Percentiles rank a stretch among this genome's conserved stretches.
These are phyloP conservation scores for Myiopsitta monachus DNA, from an alignment of 2,113 vertebrate genomes.

Conservation along the genomic window DNA sequence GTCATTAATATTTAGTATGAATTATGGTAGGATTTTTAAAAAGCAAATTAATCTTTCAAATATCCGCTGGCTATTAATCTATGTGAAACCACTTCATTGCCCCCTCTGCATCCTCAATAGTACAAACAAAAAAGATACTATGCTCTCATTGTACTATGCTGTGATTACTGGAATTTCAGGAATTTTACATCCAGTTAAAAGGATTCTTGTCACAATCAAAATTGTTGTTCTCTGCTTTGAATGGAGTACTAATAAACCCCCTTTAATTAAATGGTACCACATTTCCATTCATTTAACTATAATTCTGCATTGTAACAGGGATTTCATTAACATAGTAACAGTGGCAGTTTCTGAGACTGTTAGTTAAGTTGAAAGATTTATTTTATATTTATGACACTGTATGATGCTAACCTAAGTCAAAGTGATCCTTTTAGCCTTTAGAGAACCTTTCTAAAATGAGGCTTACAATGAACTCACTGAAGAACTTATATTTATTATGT, in stretches of 20 bases:
- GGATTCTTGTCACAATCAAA: not conserved
- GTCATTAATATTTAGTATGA: not conserved
- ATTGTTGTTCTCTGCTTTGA: not conserved
- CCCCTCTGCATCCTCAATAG: not conserved
- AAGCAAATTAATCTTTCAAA: not conserved
- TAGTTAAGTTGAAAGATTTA: not conserved
- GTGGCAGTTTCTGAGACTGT: not conserved
- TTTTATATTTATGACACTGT: not conserved
- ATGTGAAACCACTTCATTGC: not conserved
- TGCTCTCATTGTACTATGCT: not conserved
- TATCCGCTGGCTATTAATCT: not conserved
- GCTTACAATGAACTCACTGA: not conserved
- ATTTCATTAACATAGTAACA: not conserved
- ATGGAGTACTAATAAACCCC: not conserved
- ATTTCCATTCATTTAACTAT: not conserved
- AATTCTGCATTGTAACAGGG: not conserved
- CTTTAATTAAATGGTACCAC: not conserved
- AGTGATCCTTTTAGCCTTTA: not conserved
- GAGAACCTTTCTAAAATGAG: not conserved
- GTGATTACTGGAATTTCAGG: not conserved
- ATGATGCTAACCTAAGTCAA: not conserved
- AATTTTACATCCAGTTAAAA: not conserved
- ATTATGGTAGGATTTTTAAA: not conserved
- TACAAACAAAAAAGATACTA: not conserved
- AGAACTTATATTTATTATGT: not conserved